Base-by-base conservation (phyloP, 1,140 invertebrate genomes). In the Eumeta japonica region DNA sequence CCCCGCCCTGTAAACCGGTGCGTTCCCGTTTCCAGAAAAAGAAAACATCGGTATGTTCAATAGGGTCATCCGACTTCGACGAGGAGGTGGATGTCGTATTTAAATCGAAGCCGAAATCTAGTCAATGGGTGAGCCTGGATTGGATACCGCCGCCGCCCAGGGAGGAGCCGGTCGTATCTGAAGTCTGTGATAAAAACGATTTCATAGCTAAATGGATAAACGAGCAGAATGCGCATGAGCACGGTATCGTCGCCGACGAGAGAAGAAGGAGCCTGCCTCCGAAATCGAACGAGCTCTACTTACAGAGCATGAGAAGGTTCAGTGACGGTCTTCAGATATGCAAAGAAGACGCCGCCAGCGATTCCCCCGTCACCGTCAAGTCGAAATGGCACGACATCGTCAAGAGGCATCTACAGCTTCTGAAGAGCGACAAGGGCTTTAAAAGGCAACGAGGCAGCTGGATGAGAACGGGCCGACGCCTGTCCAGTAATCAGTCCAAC, bases 351-450 rank as follows among this genome's bases (percentile, higher is more conserved):
- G 64, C 70, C 1, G 73, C 67, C 16, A 76, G 71, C 48, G 75
- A 77, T 52, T 75, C 68, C 12, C 77, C 79, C 11, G 77, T 77
- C 24, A 65, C 71, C 3, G 64, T 70, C 15, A 68, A 65, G 58
- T 70, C 72, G 57, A 79, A 79, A 53, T 80, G 78, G 78, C 74
- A 78, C 41, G 75, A 76, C 40, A 68, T 80, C 32, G 64, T 81
- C 3, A 80, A 78, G 52, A 66, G 73, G 17, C 78, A 81, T 55
- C 55, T 80, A n/a, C 74, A 77, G 32, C 48, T 72, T 15, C 50
- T 78, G 32, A 79, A 78, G 57, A 77, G 62, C 37, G 79, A 81
- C 35, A 77, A 77, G 58, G 65, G 76, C 17, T 64, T 81, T 41
- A 70, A 73, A 57, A 67, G 79, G 39, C 79, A 81, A 55, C 62